Base-by-base conservation (phyloP, 2,888 invertebrate species). In the Troides helena region DNA sequence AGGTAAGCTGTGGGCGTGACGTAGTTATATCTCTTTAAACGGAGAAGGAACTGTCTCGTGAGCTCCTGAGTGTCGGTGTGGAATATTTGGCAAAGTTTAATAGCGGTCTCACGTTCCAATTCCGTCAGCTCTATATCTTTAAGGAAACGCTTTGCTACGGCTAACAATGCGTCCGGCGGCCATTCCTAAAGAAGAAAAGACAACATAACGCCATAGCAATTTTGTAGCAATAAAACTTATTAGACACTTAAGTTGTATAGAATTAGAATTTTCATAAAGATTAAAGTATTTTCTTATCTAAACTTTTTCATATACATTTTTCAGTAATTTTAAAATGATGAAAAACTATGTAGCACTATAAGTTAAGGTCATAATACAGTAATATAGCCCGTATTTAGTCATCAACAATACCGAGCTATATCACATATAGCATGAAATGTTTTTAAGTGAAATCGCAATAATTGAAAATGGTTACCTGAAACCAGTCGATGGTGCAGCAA, bases 401-500 rank as follows among this genome's bases (percentile, higher is more conserved):
- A 30, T 30, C 30, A 30, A 30, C 3, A 30, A 4, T 30, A 30
- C 14, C 2, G 7, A 14, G 46, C 14, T 21, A 21, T 21, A 21
- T 2, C 14, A 50, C 1, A 50, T 17, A 4, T 17, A 14, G 14
- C 18, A 14, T 50, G 2, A 18, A 50, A 14, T 18, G 17, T 50
- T 50, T 5, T 14, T 3, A 50, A 50, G 17, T 12, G 18, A 50
- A 50, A 50, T 17, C 5, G 18, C 18, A 50, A 18, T 50, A 50
- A 5, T 50, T 18, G 17, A 50, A 8, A 36, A 21, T 23, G 46
- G 7, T 62, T 43, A 94, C 94, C 93, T 97, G 98, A 86, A 98
- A 97, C 98, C 98, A 98, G 85, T 98, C 98, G 73, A 98, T 98
- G 1, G 98, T 98, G 82, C 98, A 98, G 84, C 98, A 98, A 84